A percentile compares a stretch with the other conserved stretches of the same genome.
Conservation (phyloP, 2,797 vertebrate species). For the Peromyscus attwateri region DNA sequence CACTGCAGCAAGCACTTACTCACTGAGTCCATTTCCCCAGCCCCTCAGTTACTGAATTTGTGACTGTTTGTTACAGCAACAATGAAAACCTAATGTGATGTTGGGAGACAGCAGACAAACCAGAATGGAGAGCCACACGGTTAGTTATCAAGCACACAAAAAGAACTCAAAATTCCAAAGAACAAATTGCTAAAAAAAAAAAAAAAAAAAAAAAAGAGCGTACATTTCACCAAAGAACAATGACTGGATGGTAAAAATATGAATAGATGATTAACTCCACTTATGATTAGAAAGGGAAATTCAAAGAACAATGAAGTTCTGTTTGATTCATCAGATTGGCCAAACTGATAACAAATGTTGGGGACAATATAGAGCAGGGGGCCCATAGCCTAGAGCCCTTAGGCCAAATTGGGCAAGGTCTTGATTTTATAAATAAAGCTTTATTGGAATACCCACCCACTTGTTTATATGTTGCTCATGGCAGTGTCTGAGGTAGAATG, state of each 20-base stretch:
- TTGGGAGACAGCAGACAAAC: not conserved
- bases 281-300: conserved; percentile 1
- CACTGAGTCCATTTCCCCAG: not conserved
- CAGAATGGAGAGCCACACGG: not conserved
- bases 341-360: not conserved
- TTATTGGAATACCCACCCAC: not conserved
- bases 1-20: no score
- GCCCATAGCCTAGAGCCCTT: no score
- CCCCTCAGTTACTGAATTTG: not conserved
- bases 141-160: not conserved
- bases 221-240: not conserved
- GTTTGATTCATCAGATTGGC: not conserved
- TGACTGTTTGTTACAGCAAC: not conserved
- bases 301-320: not conserved
- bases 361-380: not conserved
- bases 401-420: not conserved
- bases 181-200: not conserved
- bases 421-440: conserved; percentile 64
- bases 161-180: not conserved
- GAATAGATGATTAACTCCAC: not conserved
- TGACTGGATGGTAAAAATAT: not conserved
- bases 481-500: not conserved
- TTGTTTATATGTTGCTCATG: not conserved
- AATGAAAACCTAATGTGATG: not conserved
- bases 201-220: not conserved